Percentiles rank a stretch among this genome's conserved stretches.
Evolutionary conservation across 2,888 invertebrate genomes (phyloP).

Genomic region (Thera britannica): DNA sequence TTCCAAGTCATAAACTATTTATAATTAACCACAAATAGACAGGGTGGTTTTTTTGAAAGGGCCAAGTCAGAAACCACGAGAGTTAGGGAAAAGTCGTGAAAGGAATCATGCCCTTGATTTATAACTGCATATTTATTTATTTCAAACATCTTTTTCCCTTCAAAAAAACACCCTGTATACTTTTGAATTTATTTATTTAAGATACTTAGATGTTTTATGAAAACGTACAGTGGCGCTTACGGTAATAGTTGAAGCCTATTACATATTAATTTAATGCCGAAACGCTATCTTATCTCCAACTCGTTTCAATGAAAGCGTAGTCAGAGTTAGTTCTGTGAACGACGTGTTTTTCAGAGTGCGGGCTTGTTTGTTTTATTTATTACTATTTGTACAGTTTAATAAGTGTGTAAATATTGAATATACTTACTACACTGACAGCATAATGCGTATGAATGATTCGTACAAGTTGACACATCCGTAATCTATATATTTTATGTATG

Average conservation of each 20-base stretch:
- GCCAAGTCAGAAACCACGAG: too few relatives aligned
- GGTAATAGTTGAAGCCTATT: not conserved
- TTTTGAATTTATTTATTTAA: too few relatives aligned
- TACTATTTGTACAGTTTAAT: constrained; percentile 35
- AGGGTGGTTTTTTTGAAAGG: too few relatives aligned
- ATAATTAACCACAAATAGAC: too few relatives aligned
- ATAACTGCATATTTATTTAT: too few relatives aligned
- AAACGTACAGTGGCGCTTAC: not conserved
- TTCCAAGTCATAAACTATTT: too few relatives aligned
- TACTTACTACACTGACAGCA: constrained; percentile 30
- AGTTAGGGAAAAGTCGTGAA: too few relatives aligned
- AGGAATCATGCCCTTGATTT: too few relatives aligned
- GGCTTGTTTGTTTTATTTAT: constrained; percentile 39
- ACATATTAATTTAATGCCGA: constrained; percentile 25
- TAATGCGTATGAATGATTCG: constrained; percentile 34
- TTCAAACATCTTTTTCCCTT: too few relatives aligned
- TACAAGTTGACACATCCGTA: constrained; percentile 23
- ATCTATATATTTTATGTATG: too few relatives aligned
- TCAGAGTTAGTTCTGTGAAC: constrained; percentile 50
- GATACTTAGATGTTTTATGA: too few relatives aligned
- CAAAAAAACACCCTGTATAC: too few relatives aligned
- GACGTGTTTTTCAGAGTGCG: constrained; percentile 45
- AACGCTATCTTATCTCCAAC: constrained; percentile 50
- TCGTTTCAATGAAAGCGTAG: constrained; percentile 49
- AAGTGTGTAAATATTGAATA: constrained; percentile 38